Evolutionary conservation across 2,888 invertebrate species (phyloP), one percentile per base, ranked within the genome.

Genomic region (Apeira syringaria): DNA sequence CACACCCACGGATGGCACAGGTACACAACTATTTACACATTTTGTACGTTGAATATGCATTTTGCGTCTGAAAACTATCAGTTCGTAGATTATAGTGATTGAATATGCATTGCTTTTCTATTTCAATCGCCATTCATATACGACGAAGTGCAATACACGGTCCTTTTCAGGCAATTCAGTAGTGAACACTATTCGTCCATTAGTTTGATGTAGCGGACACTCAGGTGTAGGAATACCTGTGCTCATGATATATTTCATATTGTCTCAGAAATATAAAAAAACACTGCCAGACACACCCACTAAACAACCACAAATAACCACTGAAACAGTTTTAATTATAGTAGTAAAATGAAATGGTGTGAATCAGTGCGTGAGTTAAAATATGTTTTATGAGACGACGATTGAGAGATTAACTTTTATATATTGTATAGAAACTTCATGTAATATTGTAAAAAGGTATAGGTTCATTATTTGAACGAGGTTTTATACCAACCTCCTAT

Each of bases 1-100:
- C 65, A 80, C 76, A 77, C 74, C 66, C 69, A 75, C 74, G 62
- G 61, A 50, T 64, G 56, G 52, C 53, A 59, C 66, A 73, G 67
- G 70, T 69, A 74, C 68, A 71, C 64, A 27, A 64, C 53, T 62
- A 62, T 61, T 62, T 37, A 60, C 47, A 53, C 48, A 35, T 46
- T 56, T 44, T 45, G 50, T n/a, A n/a, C n/a, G n/a, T n/a, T n/a
- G n/a, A n/a, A n/a, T n/a, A n/a, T n/a, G n/a, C n/a, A n/a, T n/a
- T n/a, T n/a, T n/a, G n/a, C n/a, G n/a, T n/a, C n/a, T n/a, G n/a
- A n/a, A n/a, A 15, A 59, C 59, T 63, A 61, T 30, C 40, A 11
- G 49, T 55, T n/a, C n/a, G n/a, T n/a, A n/a, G n/a, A n/a, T n/a
- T n/a, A n/a, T n/a, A n/a, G n/a, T n/a, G n/a, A n/a, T n/a, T 48